A percentile compares a stretch with the other conserved stretches of the same genome.
These are phyloP conservation scores for Orchestia grillus DNA, from an alignment of 1,140 invertebrate species.

Conservation along the genomic window DNA sequence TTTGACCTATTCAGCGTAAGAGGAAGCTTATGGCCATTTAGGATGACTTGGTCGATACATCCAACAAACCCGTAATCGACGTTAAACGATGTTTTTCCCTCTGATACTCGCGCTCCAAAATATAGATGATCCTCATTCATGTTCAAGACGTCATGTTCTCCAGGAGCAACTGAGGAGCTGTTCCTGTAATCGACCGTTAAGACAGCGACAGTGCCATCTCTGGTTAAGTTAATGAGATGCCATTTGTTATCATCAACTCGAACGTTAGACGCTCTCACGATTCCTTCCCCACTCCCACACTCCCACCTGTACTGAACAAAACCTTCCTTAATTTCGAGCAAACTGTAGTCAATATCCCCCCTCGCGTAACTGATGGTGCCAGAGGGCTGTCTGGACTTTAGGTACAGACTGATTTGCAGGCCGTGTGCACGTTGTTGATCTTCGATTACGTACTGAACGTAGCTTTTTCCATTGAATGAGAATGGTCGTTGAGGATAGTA, in stretches of 20 bases:
- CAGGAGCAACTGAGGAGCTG: slow-evolving; percentile 80
- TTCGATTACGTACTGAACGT: slow-evolving; percentile 82
- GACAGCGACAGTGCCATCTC: slow-evolving; percentile 63
- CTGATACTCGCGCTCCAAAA: slow-evolving; percentile 84
- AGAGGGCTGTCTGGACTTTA: slow-evolving; percentile 86
- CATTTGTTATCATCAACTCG: slow-evolving; percentile 89
- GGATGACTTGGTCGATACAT: slow-evolving; percentile 89
- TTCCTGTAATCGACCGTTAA: slow-evolving; percentile 63
- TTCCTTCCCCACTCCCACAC: slow-evolving; percentile 89
- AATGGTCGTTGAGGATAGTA: slow-evolving; percentile 80
- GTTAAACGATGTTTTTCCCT: slow-evolving; percentile 43
- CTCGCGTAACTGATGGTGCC: slow-evolving; percentile 88
- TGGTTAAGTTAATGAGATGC: slow-evolving; percentile 80
- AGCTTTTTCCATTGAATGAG: slow-evolving; percentile 87
- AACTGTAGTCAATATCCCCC: slow-evolving; percentile 89
- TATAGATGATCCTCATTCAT: slow-evolving; percentile 86
- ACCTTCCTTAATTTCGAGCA: slow-evolving; percentile 87
- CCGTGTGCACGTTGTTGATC: slow-evolving; percentile 81
- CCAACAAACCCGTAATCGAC: slow-evolving; percentile 78
- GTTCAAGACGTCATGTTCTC: slow-evolving; percentile 86
- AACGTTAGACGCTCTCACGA: slow-evolving; percentile 81
- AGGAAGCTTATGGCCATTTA: slow-evolving; percentile 83
- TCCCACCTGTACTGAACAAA: slow-evolving; percentile 90
- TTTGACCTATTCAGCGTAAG: slow-evolving; percentile 75
- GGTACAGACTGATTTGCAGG: slow-evolving; percentile 82